Evolutionary conservation across 2,888 invertebrate genomes (phyloP).

Genomic region (Carcina quercana): DNA sequence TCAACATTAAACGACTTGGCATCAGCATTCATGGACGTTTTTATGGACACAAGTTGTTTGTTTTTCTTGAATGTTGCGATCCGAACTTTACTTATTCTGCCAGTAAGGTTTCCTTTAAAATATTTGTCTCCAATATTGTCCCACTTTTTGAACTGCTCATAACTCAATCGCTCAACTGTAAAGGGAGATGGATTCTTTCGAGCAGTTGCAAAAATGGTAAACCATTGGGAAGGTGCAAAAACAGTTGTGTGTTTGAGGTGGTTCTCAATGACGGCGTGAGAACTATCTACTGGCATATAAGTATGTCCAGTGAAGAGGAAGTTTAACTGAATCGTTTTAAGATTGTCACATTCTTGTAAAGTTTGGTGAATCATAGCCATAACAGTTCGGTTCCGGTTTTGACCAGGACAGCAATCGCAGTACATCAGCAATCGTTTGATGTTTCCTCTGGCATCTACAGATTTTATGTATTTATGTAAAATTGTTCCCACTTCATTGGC

Average conservation of each 20-base stretch:
- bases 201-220: constrained; percentile 4
- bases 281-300: constrained; percentile 11
- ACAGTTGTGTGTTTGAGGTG: constrained; percentile 11
- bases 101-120: constrained; percentile 7
- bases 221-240: constrained; percentile 14
- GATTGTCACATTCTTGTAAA: background rate
- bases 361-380: background rate
- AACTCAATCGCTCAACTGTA: constrained; percentile 6
- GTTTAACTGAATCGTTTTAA: constrained; percentile 1
- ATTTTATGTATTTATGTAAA: constrained; percentile 1
- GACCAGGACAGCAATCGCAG: background rate
- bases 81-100: constrained; percentile 10
- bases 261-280: constrained; percentile 13
- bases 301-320: constrained; percentile 9
- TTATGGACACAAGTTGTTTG: too few species aligned
- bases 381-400: background rate
- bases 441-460: background rate
- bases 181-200: constrained; percentile 10
- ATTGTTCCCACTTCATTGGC: constrained; percentile 3
- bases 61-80: constrained; percentile 8
- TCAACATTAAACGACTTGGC: too few species aligned
- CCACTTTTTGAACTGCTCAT: constrained; percentile 10
- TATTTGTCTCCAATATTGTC: constrained; percentile 8
- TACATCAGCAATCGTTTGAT: background rate
- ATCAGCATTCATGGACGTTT: too few species aligned